Conservation (phyloP, 2,888 invertebrate genomes). For the Brenthis ino region DNA sequence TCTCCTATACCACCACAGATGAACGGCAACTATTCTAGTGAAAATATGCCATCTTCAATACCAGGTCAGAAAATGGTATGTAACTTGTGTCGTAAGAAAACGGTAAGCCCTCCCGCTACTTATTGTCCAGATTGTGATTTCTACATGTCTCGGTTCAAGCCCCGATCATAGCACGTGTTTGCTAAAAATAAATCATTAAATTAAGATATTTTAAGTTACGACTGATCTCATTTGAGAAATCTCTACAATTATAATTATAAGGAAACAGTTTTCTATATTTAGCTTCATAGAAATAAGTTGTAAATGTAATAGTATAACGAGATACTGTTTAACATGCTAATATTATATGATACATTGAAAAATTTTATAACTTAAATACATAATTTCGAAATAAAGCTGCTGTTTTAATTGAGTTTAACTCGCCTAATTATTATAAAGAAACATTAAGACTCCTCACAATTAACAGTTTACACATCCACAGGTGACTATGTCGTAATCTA, state of each 20-base stretch:
- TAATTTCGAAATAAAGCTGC: slow-evolving; percentile 34
- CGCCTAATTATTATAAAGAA: too few relatives aligned
- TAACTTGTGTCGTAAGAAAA: slow-evolving; percentile 93
- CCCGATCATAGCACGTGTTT: slow-evolving; percentile 77
- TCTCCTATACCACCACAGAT: slow-evolving; percentile 72
- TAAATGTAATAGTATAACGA: too few relatives aligned
- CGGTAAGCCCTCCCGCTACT: slow-evolving; percentile 88
- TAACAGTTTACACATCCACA: too few relatives aligned
- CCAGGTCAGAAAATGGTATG: slow-evolving; percentile 85
- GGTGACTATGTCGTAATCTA: too few relatives aligned
- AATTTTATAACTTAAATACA: slow-evolving; percentile 24
- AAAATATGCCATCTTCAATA: slow-evolving; percentile 57
- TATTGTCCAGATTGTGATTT: slow-evolving; percentile 96
- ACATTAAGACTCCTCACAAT: too few relatives aligned
- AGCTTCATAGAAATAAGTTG: background rate
- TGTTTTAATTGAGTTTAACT: slow-evolving; percentile 20
- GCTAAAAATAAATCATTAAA: background rate
- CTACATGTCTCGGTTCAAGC: slow-evolving; percentile 93
- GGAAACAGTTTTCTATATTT: slow-evolving; percentile 7
- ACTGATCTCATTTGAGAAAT: slow-evolving; percentile 71
- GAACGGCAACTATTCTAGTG: slow-evolving; percentile 59
- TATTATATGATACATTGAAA: too few relatives aligned
- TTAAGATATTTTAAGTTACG: slow-evolving; percentile 42
- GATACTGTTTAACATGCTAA: too few relatives aligned
- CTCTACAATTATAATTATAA: slow-evolving; percentile 19